phyloP scores from a whole-genome alignment of 1,140 invertebrate species.

The Aphaenogaster floridana region DNA sequence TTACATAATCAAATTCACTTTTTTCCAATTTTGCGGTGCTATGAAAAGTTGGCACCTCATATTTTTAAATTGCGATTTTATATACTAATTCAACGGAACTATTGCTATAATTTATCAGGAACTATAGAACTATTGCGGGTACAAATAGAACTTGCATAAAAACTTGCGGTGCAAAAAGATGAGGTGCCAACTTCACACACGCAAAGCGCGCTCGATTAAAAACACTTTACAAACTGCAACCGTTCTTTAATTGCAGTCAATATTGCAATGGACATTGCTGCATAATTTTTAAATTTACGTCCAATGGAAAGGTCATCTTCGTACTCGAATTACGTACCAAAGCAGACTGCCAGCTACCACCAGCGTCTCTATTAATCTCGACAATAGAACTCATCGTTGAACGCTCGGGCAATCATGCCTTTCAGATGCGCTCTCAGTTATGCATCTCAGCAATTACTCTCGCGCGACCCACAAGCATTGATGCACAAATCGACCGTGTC shows the following conservation, averaged over 20 bases:
- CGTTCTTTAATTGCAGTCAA: background rate
- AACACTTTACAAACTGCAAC: background rate
- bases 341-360: slow-evolving; percentile 27
- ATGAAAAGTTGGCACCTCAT: too few relatives aligned
- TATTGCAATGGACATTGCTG: background rate
- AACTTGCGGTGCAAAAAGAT: too few relatives aligned
- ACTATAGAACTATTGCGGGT: too few relatives aligned
- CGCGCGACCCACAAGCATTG: slow-evolving; percentile 39
- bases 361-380: slow-evolving; percentile 58
- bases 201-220: background rate
- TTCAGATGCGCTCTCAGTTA: slow-evolving; percentile 59
- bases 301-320: background rate
- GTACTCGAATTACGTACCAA: background rate
- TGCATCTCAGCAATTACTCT: slow-evolving; percentile 60
- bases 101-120: too few relatives aligned
- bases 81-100: too few relatives aligned
- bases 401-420: slow-evolving; percentile 42
- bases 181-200: too few relatives aligned
- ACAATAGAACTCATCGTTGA: slow-evolving; percentile 52
- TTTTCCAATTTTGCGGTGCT: too few relatives aligned
- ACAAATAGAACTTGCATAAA: too few relatives aligned
- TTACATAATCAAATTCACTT: too few relatives aligned
- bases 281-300: slow-evolving; percentile 44
- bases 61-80: too few relatives aligned
- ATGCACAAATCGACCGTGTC: slow-evolving; percentile 50